Evolutionary conservation across 1,140 invertebrate genomes (phyloP), one percentile per base, ranked within the genome.

Genomic region (Homalodisca vitripennis): DNA sequence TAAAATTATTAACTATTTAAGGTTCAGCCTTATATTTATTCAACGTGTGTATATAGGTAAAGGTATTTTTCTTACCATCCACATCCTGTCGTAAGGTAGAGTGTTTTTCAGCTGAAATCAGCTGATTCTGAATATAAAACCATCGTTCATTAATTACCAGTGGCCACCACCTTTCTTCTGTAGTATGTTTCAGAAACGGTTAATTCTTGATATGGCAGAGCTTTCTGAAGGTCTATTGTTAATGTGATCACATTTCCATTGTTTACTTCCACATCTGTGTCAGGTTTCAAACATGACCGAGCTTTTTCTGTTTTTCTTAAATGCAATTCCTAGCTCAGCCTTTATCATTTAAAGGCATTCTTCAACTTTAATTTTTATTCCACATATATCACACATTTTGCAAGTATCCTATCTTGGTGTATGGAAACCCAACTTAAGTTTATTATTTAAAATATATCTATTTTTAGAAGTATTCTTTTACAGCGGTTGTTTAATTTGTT

Each of bases 161-260:
- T n/a, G n/a, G n/a, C n/a, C n/a, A n/a, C n/a, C n/a, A n/a, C n/a
- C n/a, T 74, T 71, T 34, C 70, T 32, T 2, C 41, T 22, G 32
- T 74, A 74, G 67, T 71, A 74, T 10, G 68, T 34, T 0, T 65
- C 55, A 48, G 66, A 55, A 26, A 64, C 53, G 24, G 71, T 62
- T 17, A 71, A 53, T 57, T 29, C 26, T 29, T 69, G 71, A 30
- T 48, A 72, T 17, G 66, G 63, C 17, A 73, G 22, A 17, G 68
- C 66, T 71, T 71, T 68, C 48, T 71, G 68, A 0, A 69, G 32
- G 55, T 72, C 62, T 17, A 66, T 62, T 20, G 48, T 65, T 47
- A 51, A 20, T 1, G 57, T 46, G 34, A 13, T 22, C 12, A 62
- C 30, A 32, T 68, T 27, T 20, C 64, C 63, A 20, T 34, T 46